phyloP scores from a whole-genome alignment of 2,888 invertebrate genomes.

The Drosophila parthenogenetica region DNA sequence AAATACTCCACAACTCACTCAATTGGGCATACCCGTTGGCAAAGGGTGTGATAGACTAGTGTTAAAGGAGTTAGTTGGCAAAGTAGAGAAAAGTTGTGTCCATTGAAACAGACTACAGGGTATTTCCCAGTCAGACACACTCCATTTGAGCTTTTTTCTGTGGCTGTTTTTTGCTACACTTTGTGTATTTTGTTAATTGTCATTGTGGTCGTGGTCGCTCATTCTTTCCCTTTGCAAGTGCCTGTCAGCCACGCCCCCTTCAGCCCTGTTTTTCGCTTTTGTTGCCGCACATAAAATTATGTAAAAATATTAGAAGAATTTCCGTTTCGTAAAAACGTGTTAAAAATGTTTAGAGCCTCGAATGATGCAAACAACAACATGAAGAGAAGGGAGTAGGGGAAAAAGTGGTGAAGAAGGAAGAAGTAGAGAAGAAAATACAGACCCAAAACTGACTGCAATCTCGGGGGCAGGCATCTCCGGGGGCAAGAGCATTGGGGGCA shows the following conservation, averaged over 20 bases:
- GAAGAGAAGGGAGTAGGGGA: too few relatives aligned
- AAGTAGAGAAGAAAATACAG: not conserved
- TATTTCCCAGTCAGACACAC: not conserved
- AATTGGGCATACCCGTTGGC: not conserved
- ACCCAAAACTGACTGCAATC: not conserved
- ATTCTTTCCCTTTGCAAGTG: not conserved
- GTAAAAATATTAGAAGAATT: conserved; percentile 66
- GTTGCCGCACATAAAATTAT: conserved; percentile 54
- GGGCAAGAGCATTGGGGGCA: conserved; percentile 24
- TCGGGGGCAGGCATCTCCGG: not conserved
- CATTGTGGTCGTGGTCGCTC: conserved; percentile 38
- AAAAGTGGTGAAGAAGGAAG: too few relatives aligned
- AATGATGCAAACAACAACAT: conserved; percentile 5
- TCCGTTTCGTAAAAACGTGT: conserved; percentile 70
- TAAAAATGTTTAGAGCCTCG: conserved; percentile 55
- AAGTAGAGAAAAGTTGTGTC: fast-evolving
- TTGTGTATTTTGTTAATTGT: conserved; percentile 65
- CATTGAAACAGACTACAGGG: not conserved
- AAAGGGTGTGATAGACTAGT: not conserved
- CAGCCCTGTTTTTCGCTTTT: not conserved
- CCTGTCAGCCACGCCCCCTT: not conserved
- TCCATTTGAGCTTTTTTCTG: not conserved
- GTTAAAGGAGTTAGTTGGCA: not conserved
- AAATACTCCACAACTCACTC: conserved; percentile 27
- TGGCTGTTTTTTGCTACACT: conserved; percentile 45